Conservation (phyloP, 2,113 vertebrate species). For the Cephalopholis sonnerati region DNA sequence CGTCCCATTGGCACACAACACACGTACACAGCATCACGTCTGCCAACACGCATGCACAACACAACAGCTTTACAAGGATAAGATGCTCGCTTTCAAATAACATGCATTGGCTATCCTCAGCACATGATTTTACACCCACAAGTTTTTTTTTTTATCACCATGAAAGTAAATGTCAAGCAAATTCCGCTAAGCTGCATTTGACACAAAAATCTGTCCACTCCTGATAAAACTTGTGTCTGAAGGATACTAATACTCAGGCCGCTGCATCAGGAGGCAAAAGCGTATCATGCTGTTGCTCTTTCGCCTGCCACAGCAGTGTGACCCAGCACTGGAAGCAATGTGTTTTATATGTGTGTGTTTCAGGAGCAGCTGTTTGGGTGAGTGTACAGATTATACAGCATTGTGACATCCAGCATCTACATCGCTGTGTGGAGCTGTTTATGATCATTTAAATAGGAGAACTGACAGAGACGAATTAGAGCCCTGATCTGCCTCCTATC, state of each 20-base stretch:
- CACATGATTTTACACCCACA: not conserved
- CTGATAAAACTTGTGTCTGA: conserved; percentile 5
- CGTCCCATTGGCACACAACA: conserved; percentile 8
- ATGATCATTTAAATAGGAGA: not conserved
- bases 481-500: too few species aligned
- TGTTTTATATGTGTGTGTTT: conserved; percentile 3
- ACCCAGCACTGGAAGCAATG: conserved; percentile 1
- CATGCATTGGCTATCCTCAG: not conserved
- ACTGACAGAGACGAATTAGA: not conserved
- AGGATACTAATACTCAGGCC: not conserved
- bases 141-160: conserved; percentile 13
- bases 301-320: conserved; percentile 15
- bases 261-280: conserved; percentile 17
- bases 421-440: not conserved
- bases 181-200: conserved; percentile 20
- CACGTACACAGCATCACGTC: not conserved
- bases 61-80: conserved; percentile 1
- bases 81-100: conserved; percentile 14
- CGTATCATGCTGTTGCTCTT: conserved; percentile 17
- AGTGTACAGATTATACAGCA: conserved; percentile 1
- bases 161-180: conserved; percentile 31
- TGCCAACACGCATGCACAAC: not conserved
- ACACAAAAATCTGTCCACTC: conserved; percentile 1
- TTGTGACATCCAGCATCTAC: not conserved
- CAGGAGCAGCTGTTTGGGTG: not conserved